Evolutionary conservation across 2,797 vertebrate genomes (phyloP).

Genomic region (Choloepus didactylus): DNA sequence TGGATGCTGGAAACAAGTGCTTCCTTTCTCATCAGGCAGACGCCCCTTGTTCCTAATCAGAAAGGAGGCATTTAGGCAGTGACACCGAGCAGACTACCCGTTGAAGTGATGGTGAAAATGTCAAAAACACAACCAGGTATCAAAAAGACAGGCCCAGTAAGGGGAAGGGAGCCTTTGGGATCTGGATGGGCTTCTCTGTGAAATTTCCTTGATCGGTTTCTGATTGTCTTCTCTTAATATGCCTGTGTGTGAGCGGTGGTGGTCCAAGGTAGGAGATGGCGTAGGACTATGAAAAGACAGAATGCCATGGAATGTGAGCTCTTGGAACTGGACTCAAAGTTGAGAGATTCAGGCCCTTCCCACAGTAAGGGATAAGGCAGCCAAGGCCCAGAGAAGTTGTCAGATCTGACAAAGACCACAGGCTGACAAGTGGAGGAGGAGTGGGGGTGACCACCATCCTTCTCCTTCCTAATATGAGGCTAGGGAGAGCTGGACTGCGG

Average conservation of each 20-base stretch:
- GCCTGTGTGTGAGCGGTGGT: accelerated
- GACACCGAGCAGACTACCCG: background rate
- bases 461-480: background rate
- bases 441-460: background rate
- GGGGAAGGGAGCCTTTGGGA: accelerated
- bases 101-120: background rate
- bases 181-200: background rate
- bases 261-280: accelerated
- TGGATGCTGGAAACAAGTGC: background rate
- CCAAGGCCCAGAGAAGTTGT: background rate
- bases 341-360: background rate
- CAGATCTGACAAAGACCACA: background rate
- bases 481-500: background rate
- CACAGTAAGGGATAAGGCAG: background rate
- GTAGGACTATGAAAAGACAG: background rate
- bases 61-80: background rate
- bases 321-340: background rate
- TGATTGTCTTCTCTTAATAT: background rate
- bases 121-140: background rate
- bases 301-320: background rate
- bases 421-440: background rate
- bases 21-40: accelerated
- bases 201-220: background rate
- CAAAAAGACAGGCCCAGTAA: background rate
- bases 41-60: accelerated